Base-by-base conservation (phyloP, 2,797 vertebrate species). In the Hypotaenidia okinawae region DNA sequence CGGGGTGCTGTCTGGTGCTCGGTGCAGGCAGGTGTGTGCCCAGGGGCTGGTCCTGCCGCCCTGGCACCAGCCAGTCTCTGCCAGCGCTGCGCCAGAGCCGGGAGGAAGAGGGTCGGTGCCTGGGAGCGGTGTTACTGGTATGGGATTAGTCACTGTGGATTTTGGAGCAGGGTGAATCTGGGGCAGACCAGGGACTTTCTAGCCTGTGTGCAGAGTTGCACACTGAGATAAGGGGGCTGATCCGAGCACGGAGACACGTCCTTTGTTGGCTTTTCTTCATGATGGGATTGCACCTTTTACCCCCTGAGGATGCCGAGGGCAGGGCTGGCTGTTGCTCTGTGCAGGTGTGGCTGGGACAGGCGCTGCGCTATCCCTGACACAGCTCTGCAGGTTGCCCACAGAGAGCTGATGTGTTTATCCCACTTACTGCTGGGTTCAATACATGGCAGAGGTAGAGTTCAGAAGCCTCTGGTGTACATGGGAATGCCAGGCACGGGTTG, bases 231-330 rank as follows among this genome's bases (percentile, higher is more conserved):
- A 28, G 16, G 51, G 37, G 10, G 21, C 72, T 58, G 73, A 49
- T 68, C 61, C 0, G 0, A 1, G 0, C 4, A 0, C 17, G 43
- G 30, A 12, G 52, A 63, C 57, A 1, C 0, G 49, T 21, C 47
- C 27, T 11, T 49, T 39, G 4, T 21, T 16, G 6, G 17, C 30
- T 47, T 66, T 41, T 33, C 76, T 45, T 74, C 41, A 13, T 51
- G 37, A 0, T 1, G 39, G 55, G 25, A 32, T 5, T 59, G 43
- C 35, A 4, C 63, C 72, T 43, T 32, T 33, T 22, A 61, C 16
- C 16, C 39, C n/a, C 11, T 4, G 27, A 41, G 37, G 70, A 9
- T 54, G 72, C 70, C 1, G 0, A 1, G n/a, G 41, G 3, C 23
- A 3, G 9, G 4, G n/a, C 24, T 1, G 5, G 30, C 2, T 8